These are phyloP conservation scores for Montipora capricornis DNA, from an alignment of 64 coral and sea anemone species.

Conservation along the genomic window DNA sequence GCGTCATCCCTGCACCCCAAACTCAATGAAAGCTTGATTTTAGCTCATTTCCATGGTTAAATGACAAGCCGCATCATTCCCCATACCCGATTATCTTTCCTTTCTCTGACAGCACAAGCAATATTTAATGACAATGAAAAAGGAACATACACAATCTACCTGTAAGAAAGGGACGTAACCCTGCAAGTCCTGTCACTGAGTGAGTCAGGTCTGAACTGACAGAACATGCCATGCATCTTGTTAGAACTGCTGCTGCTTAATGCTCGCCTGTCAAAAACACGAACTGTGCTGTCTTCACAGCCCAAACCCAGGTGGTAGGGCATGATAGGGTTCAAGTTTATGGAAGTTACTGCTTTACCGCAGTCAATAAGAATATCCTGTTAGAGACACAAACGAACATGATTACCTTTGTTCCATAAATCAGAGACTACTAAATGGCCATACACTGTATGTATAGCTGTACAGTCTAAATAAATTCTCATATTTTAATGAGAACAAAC, in stretches of 20 bases:
- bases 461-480: too few species aligned
- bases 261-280: slow-evolving; percentile 91
- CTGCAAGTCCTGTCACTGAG: slow-evolving; percentile 84
- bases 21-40: too few species aligned
- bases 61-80: too few species aligned
- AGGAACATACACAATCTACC: slow-evolving; percentile 30
- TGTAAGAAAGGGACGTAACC: slow-evolving; percentile 91
- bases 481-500: too few species aligned
- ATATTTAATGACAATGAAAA: too few species aligned
- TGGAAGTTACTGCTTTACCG: slow-evolving; percentile 92
- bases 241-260: slow-evolving; percentile 62
- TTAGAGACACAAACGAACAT: background rate
- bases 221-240: slow-evolving; percentile 81
- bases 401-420: background rate
- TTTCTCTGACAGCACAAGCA: too few species aligned
- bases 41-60: too few species aligned
- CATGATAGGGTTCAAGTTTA: slow-evolving; percentile 83
- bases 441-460: too few species aligned
- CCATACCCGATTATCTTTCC: too few species aligned
- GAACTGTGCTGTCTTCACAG: slow-evolving; percentile 90
- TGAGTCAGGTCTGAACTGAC: slow-evolving; percentile 93
- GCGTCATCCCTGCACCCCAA: too few species aligned
- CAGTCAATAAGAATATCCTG: slow-evolving; percentile 95
- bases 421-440: too few species aligned
- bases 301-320: slow-evolving; percentile 91